phyloP scores from a whole-genome alignment of 2,797 vertebrate genomes.

The Gephyroberyx darwinii region DNA sequence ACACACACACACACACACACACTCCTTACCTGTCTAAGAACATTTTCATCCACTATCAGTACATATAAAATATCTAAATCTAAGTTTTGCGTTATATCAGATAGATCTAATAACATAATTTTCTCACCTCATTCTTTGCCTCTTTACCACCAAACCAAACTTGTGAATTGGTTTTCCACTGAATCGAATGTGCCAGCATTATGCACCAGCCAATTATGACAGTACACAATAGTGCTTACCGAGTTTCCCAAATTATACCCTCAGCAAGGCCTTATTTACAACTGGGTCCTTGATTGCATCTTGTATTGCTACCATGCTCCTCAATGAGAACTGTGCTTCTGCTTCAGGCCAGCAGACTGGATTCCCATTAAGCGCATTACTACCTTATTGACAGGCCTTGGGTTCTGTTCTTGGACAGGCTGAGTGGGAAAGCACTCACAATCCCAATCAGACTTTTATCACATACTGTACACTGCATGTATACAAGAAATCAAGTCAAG shows the following conservation, averaged over 20 bases:
- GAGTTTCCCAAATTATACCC: neutral
- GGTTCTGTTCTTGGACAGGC: constrained; percentile 15
- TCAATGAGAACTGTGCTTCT: constrained; percentile 4
- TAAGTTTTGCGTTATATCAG: too few relatives aligned
- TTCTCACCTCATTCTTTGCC: constrained; percentile 14
- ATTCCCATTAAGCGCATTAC: constrained; percentile 24
- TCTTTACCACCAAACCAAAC: constrained; percentile 14
- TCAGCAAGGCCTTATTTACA: neutral
- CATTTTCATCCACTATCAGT: neutral
- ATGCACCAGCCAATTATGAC: neutral
- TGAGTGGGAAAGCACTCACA: constrained; percentile 33
- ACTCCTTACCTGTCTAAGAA: neutral
- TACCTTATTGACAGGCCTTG: constrained; percentile 30
- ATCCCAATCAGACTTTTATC: constrained; percentile 19
- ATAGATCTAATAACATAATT: neutral
- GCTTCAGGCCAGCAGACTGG: constrained; percentile 13
- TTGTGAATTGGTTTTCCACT: constrained; percentile 26
- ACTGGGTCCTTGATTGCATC: constrained; percentile 4
- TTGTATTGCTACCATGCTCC: constrained; percentile 5
- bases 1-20: neutral
- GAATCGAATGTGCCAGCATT: neutral
- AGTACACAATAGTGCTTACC: neutral
- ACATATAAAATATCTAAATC: too few relatives aligned
- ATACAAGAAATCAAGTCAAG: too few relatives aligned
- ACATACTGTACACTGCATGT: constrained; percentile 1